Conservation (phyloP, 2,888 invertebrate genomes). For the Imbricaverruca yamaguchii region DNA sequence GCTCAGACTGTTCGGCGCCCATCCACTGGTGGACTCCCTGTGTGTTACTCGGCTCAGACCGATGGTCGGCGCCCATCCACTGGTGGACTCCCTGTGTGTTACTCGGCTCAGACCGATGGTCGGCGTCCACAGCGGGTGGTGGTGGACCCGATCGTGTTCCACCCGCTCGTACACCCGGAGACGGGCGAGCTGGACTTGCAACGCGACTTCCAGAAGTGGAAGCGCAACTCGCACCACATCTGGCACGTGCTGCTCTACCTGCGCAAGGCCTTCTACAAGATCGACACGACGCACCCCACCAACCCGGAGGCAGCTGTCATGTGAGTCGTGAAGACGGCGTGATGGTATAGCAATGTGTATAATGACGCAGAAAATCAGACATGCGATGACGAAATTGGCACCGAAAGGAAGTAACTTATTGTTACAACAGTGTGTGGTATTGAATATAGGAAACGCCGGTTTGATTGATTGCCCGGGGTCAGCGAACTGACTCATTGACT, state of each 20-base stretch:
- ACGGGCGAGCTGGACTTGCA: conserved; percentile 68
- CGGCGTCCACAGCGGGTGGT: conserved; percentile 56
- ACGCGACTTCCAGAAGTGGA: conserved; percentile 79
- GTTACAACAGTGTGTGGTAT: no score
- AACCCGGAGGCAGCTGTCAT: conserved; percentile 61
- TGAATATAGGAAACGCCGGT: no score
- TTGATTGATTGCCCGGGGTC: no score
- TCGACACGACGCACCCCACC: conserved; percentile 62
- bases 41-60: not conserved
- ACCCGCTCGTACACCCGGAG: conserved; percentile 72
- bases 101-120: no score
- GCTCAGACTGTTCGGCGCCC: no score
- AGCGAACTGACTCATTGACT: no score
- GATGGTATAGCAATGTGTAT: no score
- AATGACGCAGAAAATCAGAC: no score
- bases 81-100: not conserved
- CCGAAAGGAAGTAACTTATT: no score
- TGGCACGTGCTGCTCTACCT: conserved; percentile 85
- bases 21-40: not conserved
- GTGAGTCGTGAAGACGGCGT: conserved; percentile 36
- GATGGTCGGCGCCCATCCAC: not conserved
- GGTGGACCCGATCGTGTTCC: conserved; percentile 76
- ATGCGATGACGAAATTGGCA: no score
- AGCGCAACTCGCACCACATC: conserved; percentile 68
- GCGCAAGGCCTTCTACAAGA: conserved; percentile 70